Percentiles rank a stretch among this genome's conserved stretches.
Evolutionary conservation across 2,888 invertebrate genomes (phyloP).

Genomic region (Odontocerum albicorne): DNA sequence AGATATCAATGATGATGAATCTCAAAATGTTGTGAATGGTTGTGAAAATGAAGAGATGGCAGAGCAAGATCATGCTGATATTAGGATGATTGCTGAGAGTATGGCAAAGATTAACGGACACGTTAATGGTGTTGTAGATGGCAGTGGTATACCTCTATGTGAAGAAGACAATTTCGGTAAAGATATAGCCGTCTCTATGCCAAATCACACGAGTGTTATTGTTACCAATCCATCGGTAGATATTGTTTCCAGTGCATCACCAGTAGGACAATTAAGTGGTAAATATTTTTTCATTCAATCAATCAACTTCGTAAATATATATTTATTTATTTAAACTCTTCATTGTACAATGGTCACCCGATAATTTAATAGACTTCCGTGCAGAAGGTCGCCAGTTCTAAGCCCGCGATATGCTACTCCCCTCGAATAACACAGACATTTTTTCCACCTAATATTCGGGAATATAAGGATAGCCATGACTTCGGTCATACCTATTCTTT

Average conservation of each 20-base stretch:
- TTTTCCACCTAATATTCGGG: too few relatives aligned
- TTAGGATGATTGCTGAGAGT: slow-evolving; percentile 53
- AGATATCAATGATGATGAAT: slow-evolving; percentile 37
- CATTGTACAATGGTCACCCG: too few relatives aligned
- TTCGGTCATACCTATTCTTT: too few relatives aligned
- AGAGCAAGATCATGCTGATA: slow-evolving; percentile 42
- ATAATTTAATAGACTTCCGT: too few relatives aligned
- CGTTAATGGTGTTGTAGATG: slow-evolving; percentile 23
- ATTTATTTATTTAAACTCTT: too few relatives aligned
- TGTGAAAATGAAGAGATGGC: slow-evolving; percentile 39
- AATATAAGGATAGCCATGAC: too few relatives aligned
- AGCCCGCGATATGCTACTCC: too few relatives aligned
- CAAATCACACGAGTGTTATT: slow-evolving; percentile 65
- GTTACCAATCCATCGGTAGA: slow-evolving; percentile 74
- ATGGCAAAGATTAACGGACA: slow-evolving; percentile 53
- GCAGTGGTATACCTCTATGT: slow-evolving; percentile 35
- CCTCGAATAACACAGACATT: too few relatives aligned
- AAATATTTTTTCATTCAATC: slow-evolving; percentile 3
- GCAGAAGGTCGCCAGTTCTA: too few relatives aligned
- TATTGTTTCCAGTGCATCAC: slow-evolving; percentile 54
- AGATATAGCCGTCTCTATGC: slow-evolving; percentile 40
- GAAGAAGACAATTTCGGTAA: slow-evolving; percentile 40
- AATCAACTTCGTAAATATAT: too few relatives aligned
- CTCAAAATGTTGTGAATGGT: slow-evolving; percentile 38
- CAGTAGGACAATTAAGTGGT: slow-evolving; percentile 39